phyloP scores from a whole-genome alignment of 2,797 vertebrate genomes.

The Morus bassanus region DNA sequence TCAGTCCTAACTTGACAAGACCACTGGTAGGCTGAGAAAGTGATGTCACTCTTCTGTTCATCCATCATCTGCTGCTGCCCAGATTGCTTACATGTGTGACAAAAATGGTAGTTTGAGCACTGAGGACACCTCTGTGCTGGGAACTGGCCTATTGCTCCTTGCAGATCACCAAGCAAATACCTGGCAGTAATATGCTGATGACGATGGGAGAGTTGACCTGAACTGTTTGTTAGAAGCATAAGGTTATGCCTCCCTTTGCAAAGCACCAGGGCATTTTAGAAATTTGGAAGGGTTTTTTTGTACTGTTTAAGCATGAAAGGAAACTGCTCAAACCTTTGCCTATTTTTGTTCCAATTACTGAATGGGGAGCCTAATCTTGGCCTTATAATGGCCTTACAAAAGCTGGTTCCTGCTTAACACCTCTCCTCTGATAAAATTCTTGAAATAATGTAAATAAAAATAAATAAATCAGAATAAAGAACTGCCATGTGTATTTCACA shows the following conservation, averaged over 20 bases:
- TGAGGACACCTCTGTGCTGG: neutral
- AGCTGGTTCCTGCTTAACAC: neutral
- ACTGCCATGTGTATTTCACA: neutral
- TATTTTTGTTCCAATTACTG: neutral
- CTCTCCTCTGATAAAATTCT: neutral
- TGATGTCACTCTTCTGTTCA: neutral
- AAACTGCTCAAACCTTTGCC: neutral
- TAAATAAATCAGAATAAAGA: neutral
- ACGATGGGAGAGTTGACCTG: neutral
- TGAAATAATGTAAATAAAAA: neutral
- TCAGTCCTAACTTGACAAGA: neutral
- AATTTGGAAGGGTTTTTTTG: neutral
- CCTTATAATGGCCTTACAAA: neutral
- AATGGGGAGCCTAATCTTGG: neutral
- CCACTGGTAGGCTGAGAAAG: neutral
- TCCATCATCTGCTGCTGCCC: neutral
- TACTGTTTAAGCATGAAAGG: neutral
- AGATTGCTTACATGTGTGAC: neutral
- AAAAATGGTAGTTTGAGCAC: neutral
- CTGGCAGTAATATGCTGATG: neutral
- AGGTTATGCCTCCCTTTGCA: neutral
- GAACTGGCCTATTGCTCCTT: neutral
- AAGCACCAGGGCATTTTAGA: neutral
- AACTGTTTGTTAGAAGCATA: neutral
- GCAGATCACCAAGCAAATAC: neutral